These are phyloP conservation scores for Apodemus speciosus DNA, from an alignment of 2,113 vertebrate species.

Conservation along the genomic window DNA sequence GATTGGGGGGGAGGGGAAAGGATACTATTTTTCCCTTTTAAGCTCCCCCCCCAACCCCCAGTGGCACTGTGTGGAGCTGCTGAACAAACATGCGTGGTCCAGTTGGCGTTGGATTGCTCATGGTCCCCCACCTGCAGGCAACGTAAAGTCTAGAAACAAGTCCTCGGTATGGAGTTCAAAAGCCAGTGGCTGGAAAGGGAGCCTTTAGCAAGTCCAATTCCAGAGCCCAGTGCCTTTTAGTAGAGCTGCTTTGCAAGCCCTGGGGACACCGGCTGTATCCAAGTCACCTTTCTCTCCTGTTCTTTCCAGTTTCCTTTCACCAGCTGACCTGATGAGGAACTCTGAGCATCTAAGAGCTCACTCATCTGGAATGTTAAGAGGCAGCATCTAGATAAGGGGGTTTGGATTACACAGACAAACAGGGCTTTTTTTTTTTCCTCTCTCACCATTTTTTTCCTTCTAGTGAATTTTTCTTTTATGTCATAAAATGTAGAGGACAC, in stretches of 20 bases:
- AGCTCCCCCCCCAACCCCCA: neutral
- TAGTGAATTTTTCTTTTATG: conserved; percentile 14
- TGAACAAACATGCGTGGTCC: neutral
- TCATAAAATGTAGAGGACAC: conserved; percentile 10
- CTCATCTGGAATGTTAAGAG: conserved; percentile 74
- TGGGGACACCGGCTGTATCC: neutral
- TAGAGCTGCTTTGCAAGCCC: neutral
- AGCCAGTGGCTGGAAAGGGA: neutral
- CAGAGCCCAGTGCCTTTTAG: neutral
- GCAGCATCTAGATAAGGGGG: conserved; percentile 70
- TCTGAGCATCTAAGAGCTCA: conserved; percentile 70
- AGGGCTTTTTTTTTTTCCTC: neutral
- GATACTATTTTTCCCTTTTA: neutral
- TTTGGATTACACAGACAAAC: conserved; percentile 66
- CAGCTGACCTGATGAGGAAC: conserved; percentile 68
- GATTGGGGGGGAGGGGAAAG: neutral
- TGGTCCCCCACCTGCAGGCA: neutral
- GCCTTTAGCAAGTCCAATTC: neutral
- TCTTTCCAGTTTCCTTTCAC: conserved; percentile 36
- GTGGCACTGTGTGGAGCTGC: neutral
- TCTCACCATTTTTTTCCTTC: neutral
- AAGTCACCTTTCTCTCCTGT: conserved; percentile 11
- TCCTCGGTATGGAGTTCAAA: neutral
- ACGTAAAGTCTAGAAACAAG: conserved; percentile 36
- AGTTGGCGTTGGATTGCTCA: neutral